Base-by-base conservation (phyloP, 2,888 invertebrate genomes). In the Drosophila subsilvestris region DNA sequence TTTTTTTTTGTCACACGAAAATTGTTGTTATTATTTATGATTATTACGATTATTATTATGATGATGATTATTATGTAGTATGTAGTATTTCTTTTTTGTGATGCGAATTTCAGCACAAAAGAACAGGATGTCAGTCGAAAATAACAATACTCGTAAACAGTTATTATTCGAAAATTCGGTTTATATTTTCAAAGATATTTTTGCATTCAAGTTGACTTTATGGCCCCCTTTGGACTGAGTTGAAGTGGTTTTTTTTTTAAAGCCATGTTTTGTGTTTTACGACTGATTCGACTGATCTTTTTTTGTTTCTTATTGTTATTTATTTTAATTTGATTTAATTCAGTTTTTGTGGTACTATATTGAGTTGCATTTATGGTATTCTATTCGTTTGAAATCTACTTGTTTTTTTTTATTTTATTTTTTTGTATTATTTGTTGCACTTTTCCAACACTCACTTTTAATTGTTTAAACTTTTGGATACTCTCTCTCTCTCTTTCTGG, bases 111-210 rank as follows among this genome's bases (percentile, higher is more conserved):
- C 20, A 32, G 27, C 49, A 71, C 70, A 82, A 79, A 79, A 76
- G 74, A 81, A 63, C 80, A 76, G 81, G 76, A 83, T 83, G 84
- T 76, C 57, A 71, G 53, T 56, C 57, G 56, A 76, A 67, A 68
- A 74, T 55, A 74, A 72, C 72, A 78, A 76, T 48, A 54, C 37
- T 37, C 37, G 57, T 44, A 55, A 68, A 76, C 42, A 53, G 54
- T 53, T 63, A 18, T 59, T 63, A 51, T 63, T 37, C 32, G n/a
- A 18, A 12, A 17, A 44, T 29, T 49, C 14, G 7, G 54, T 27
- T 45, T 53, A 47, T 1, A n/a, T 18, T 54, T 61, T 4, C 3
- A n/a, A 42, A 55, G 37, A 25, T 9, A 22, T 27, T 47, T 65
- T 45, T 7, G 3, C 14, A 9, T 12, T 47, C 7, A 5, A 29